These are phyloP conservation scores for Brassicogethes aeneus DNA, from an alignment of 2,888 invertebrate species.

Conservation along the genomic window DNA sequence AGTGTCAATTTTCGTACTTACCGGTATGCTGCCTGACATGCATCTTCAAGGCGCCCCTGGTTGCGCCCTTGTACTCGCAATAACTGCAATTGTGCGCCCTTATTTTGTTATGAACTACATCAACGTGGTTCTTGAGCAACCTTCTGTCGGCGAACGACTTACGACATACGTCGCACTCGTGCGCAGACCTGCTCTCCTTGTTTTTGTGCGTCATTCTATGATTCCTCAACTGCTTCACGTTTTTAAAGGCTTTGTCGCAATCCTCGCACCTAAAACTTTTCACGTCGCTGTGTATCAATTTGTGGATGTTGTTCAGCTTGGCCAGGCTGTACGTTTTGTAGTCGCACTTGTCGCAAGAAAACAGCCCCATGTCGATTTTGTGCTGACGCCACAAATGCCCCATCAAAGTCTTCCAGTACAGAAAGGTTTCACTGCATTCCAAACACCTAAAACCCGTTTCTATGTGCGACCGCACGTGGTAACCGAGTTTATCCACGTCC, in stretches of 20 bases:
- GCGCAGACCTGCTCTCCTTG: slow-evolving; percentile 24
- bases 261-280: slow-evolving; percentile 45
- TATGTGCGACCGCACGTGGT: slow-evolving; percentile 53
- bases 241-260: slow-evolving; percentile 74
- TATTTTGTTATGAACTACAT: slow-evolving; percentile 58
- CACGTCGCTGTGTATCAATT: slow-evolving; percentile 62
- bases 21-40: slow-evolving; percentile 66
- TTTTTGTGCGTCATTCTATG: slow-evolving; percentile 58
- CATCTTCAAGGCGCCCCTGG: slow-evolving; percentile 55
- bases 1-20: too few species aligned
- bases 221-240: slow-evolving; percentile 66
- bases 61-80: slow-evolving; percentile 58
- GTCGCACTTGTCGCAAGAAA: slow-evolving; percentile 64
- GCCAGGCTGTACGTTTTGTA: slow-evolving; percentile 64
- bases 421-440: slow-evolving; percentile 52
- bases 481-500: slow-evolving; percentile 49
- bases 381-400: slow-evolving; percentile 74
- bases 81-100: slow-evolving; percentile 58
- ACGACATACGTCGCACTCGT: slow-evolving; percentile 50
- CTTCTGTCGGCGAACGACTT: slow-evolving; percentile 48
- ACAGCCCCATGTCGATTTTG: slow-evolving; percentile 69
- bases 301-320: slow-evolving; percentile 63
- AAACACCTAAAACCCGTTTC: slow-evolving; percentile 51
- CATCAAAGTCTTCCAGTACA: slow-evolving; percentile 59
- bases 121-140: slow-evolving; percentile 46